Evolutionary conservation across 2,888 invertebrate genomes (phyloP).

Genomic region (Aethes cnicana): DNA sequence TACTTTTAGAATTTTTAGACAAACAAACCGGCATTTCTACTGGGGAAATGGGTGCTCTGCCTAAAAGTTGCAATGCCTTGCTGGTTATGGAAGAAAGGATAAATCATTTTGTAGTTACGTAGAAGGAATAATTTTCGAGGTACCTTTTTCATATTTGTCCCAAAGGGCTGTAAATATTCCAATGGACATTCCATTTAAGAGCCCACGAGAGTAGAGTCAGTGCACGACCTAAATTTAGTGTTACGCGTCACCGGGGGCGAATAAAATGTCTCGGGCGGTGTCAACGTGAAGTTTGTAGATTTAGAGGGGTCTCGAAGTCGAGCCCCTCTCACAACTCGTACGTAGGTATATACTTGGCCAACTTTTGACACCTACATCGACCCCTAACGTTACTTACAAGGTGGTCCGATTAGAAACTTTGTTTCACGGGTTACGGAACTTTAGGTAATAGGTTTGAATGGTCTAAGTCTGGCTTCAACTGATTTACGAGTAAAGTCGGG

Average conservation of each 20-base stretch:
- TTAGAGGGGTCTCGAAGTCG: constrained; percentile 25
- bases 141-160: too few species aligned
- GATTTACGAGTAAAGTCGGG: constrained; percentile 3
- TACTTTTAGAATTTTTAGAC: too few species aligned
- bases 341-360: constrained; percentile 18
- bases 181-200: too few species aligned
- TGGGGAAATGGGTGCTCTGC: too few species aligned
- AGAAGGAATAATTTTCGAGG: too few species aligned
- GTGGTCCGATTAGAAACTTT: constrained; percentile 26
- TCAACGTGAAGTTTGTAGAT: constrained; percentile 27
- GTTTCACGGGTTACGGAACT: constrained; percentile 20
- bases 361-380: constrained; percentile 31
- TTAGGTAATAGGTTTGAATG: constrained; percentile 25
- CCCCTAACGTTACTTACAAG: constrained; percentile 27
- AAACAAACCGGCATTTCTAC: too few species aligned
- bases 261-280: constrained; percentile 20
- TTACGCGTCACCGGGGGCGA: constrained; percentile 18
- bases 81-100: too few species aligned
- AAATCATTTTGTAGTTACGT: too few species aligned
- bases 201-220: too few species aligned
- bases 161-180: too few species aligned
- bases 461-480: constrained; percentile 16
- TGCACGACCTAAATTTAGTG: constrained; percentile 6
- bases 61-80: too few species aligned
- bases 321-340: constrained; percentile 21